Evolutionary conservation across 2,888 invertebrate species (phyloP), one percentile per base, ranked within the genome.

Genomic region (Pseudococcus jackbeardsleyi): DNA sequence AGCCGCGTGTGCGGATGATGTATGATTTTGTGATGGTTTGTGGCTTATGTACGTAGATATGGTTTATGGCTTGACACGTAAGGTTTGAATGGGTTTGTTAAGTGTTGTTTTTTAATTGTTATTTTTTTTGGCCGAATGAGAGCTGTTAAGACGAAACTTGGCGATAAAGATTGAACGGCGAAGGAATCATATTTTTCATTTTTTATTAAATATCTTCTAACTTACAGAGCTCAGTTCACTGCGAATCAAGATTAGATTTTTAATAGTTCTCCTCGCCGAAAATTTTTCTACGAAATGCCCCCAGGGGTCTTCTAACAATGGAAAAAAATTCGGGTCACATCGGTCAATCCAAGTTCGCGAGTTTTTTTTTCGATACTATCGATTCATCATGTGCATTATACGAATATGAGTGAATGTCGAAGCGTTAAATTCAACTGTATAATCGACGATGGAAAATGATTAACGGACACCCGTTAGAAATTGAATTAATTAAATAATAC

Each of bases 401-500:
- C 7, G 59, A 59, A n/a, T 64, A 22, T 64, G 64, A 64, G 9
- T n/a, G 19, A 22, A 12, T 64, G 64, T 22, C 19, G 64, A 64
- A 15, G 8, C 72, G 33, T 72, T 12, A 33, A 72, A 72, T 33
- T 33, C 33, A 33, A 68, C 42, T 9, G 26, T 59, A 22, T 22
- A 64, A 11, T 64, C 22, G 64, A 11, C 39, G 72, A 11, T 33
- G 12, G 33, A 72, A 72, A 72, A 72, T 72, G 17, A 72, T 72
- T 72, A 72, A 72, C 72, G 72, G 33, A 15, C 17, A 5, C 9
- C 72, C 72, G 72, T 72, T 72, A 72, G 68, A 26, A 26, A 12
- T 26, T 68, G 68, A 68, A 72, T 72, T 72, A 72, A 72, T 72
- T 33, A 72, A 72, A 33, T 5, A 72, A 72, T 72, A 72, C 26